These are phyloP conservation scores for Drosophila buzzatii DNA, from an alignment of 2,888 invertebrate species.

Conservation along the genomic window DNA sequence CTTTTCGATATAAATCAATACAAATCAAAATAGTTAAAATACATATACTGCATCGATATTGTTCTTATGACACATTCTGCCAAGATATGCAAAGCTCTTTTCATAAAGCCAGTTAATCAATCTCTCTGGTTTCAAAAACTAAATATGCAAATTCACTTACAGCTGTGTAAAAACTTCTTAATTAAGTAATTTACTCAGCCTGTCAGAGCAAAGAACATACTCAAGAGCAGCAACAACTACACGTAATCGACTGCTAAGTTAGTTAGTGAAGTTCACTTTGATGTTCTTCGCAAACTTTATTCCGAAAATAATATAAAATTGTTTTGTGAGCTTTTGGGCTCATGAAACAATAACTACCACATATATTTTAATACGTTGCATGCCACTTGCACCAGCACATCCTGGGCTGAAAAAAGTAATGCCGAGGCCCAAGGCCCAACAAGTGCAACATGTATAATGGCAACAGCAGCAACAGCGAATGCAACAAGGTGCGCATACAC, in stretches of 20 bases:
- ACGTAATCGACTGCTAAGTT: slow-evolving; percentile 31
- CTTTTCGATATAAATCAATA: neutral
- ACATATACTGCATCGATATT: neutral
- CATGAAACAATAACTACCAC: slow-evolving; percentile 45
- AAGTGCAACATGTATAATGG: slow-evolving; percentile 44
- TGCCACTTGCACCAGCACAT: slow-evolving; percentile 42
- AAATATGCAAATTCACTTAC: slow-evolving; percentile 3
- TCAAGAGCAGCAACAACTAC: slow-evolving; percentile 9
- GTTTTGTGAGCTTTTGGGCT: slow-evolving; percentile 33
- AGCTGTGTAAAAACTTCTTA: slow-evolving; percentile 34
- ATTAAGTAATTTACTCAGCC: slow-evolving; percentile 24
- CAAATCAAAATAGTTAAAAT: neutral
- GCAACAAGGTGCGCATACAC: slow-evolving; percentile 24
- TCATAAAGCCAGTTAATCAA: neutral
- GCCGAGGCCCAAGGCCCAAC: slow-evolving; percentile 26
- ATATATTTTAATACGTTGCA: slow-evolving; percentile 30
- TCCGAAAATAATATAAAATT: slow-evolving; percentile 45
- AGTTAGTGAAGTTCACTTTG: slow-evolving; percentile 33
- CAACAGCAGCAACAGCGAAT: slow-evolving; percentile 11
- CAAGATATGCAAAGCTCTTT: neutral
- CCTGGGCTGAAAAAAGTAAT: slow-evolving; percentile 5
- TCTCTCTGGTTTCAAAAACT: neutral
- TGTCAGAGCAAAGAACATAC: slow-evolving; percentile 17
- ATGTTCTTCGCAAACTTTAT: slow-evolving; percentile 39
- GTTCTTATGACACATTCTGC: neutral